Conservation (phyloP, 1,140 invertebrate species). For the Aricia agestis region DNA sequence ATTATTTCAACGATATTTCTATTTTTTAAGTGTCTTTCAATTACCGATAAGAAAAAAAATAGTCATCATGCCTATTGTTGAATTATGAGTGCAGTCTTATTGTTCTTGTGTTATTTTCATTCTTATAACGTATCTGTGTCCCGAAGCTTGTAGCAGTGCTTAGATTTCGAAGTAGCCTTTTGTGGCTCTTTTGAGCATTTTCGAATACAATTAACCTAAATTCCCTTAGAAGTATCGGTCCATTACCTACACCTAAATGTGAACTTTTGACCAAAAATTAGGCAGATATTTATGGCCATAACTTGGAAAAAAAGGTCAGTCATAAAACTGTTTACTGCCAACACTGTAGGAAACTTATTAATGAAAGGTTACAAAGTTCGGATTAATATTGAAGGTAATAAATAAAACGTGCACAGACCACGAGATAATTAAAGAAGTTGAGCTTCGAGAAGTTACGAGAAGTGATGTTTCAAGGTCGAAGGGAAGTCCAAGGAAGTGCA, state of each 20-base stretch:
- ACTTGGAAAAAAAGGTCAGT: conserved; percentile 16
- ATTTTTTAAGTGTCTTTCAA: no score
- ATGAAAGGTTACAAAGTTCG: neutral
- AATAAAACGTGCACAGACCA: neutral
- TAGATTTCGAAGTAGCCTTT: no score
- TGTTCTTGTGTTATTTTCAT: no score
- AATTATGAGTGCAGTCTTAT: no score
- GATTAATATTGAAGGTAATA: neutral
- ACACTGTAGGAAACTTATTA: neutral
- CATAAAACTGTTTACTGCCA: conserved; percentile 3
- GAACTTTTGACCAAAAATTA: neutral
- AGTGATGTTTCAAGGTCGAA: no score
- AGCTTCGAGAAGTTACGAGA: neutral
- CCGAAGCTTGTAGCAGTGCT: no score
- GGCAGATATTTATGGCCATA: neutral
- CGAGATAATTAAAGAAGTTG: neutral
- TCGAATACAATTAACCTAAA: neutral
- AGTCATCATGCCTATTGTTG: no score
- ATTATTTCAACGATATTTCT: no score
- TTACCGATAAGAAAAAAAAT: no score
- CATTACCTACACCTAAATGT: neutral
- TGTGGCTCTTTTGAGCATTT: neutral
- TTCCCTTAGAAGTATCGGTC: neutral
- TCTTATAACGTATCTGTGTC: no score
- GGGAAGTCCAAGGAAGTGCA: no score